phyloP scores from a whole-genome alignment of 2,113 vertebrate species.

The Planiliza haematocheilus region DNA sequence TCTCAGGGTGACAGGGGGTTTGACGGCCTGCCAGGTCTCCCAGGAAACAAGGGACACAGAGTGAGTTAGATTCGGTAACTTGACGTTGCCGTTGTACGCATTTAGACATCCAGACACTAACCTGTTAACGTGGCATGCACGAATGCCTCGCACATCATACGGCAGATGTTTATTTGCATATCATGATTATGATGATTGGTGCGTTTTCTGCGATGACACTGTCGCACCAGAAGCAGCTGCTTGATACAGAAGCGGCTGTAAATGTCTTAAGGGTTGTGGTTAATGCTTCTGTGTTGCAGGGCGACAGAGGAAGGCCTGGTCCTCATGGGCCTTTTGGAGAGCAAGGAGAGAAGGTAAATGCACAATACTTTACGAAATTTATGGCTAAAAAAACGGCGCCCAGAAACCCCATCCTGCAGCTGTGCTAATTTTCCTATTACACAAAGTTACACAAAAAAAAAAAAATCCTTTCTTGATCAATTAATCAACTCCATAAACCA shows the following conservation, averaged over 20 bases:
- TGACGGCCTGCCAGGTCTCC: conserved; percentile 91
- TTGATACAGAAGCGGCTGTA: conserved; percentile 30
- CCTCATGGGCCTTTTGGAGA: conserved; percentile 85
- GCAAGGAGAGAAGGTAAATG: conserved; percentile 86
- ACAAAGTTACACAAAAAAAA: conserved; percentile 29
- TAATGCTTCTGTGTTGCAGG: conserved; percentile 81
- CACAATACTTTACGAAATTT: conserved; percentile 17
- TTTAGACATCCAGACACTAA: conserved; percentile 21
- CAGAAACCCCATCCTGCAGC: conserved; percentile 27
- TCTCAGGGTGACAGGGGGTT: conserved; percentile 92
- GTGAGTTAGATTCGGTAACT: conserved; percentile 62
- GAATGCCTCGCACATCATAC: conserved; percentile 29
- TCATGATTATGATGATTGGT: conserved; percentile 46
- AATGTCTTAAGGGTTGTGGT: conserved; percentile 33
- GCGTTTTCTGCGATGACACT: conserved; percentile 43
- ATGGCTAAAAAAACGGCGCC: not conserved
- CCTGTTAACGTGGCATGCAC: conserved; percentile 6
- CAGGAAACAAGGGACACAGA: conserved; percentile 90
- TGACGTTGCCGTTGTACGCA: conserved; percentile 38
- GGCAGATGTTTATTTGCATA: conserved; percentile 66
- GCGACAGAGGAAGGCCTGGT: conserved; percentile 88
- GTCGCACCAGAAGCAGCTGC: conserved; percentile 41
- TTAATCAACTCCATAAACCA: conserved; percentile 31
- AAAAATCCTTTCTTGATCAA: conserved; percentile 27
- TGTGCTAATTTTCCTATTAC: conserved; percentile 8